phyloP scores from a whole-genome alignment of 2,113 vertebrate genomes.

The Zosterops pallidus region DNA sequence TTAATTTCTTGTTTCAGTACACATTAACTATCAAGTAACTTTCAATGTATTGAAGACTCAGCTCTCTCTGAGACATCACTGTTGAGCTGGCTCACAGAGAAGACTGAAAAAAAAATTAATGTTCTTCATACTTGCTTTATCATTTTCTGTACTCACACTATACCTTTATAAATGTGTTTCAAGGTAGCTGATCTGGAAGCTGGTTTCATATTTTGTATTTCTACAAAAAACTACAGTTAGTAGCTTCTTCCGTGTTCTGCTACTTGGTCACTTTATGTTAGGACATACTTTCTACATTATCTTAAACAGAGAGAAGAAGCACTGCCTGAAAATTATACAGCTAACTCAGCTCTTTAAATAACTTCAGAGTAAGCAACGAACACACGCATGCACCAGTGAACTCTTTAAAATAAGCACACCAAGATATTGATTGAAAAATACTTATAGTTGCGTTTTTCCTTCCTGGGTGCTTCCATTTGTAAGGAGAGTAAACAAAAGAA shows the following conservation, averaged over 20 bases:
- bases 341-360: background rate
- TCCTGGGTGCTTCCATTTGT: background rate
- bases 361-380: background rate
- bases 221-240: background rate
- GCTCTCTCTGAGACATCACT: background rate
- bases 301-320: background rate
- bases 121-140: background rate
- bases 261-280: background rate
- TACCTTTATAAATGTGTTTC: background rate
- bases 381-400: background rate
- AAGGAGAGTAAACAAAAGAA: background rate
- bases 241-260: background rate
- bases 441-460: background rate
- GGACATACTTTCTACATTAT: background rate
- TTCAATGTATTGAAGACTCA: background rate
- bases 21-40: background rate
- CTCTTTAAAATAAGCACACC: background rate
- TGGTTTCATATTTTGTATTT: background rate
- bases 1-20: background rate
- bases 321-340: background rate
- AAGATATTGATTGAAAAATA: background rate
- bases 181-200: background rate
- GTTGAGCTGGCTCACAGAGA: background rate
- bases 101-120: background rate
- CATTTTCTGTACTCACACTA: background rate